Evolutionary conservation across 2,113 vertebrate genomes (phyloP).

Genomic region (Cryptotis parvus): DNA sequence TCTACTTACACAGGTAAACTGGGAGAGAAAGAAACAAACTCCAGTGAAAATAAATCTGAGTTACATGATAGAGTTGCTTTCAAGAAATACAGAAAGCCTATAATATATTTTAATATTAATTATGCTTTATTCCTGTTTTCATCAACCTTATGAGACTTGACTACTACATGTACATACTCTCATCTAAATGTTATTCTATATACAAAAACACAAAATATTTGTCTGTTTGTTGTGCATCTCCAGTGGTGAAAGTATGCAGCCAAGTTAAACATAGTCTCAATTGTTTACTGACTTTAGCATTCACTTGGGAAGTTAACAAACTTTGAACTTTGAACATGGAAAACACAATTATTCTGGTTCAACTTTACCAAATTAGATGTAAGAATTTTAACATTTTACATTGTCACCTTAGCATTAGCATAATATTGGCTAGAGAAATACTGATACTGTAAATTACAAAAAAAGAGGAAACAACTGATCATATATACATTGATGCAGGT

Average conservation of each 20-base stretch:
- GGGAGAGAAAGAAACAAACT: not conserved
- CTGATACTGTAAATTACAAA: not conserved
- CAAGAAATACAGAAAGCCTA: constrained; percentile 18
- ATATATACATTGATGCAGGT: constrained; percentile 4
- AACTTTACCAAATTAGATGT: not conserved
- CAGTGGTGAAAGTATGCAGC: not conserved
- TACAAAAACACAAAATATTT: not conserved
- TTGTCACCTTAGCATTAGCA: not conserved
- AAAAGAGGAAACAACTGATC: not conserved
- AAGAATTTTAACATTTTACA: not conserved
- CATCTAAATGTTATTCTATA: not conserved
- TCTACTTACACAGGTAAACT: not conserved
- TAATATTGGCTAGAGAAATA: not conserved
- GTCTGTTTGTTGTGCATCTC: not conserved
- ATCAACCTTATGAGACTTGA: not conserved
- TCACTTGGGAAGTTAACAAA: constrained; percentile 12
- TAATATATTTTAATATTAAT: constrained; percentile 24
- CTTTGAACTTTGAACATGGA: not conserved
- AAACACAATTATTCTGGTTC: not conserved
- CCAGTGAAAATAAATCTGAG: constrained; percentile 24
- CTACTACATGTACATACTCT: not conserved
- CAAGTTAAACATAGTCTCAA: constrained; percentile 29
- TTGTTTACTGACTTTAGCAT: not conserved
- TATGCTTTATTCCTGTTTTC: not conserved
- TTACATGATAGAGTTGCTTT: not conserved